phyloP scores from a whole-genome alignment of 2,113 vertebrate species.

The Tragelaphus strepsiceros region DNA sequence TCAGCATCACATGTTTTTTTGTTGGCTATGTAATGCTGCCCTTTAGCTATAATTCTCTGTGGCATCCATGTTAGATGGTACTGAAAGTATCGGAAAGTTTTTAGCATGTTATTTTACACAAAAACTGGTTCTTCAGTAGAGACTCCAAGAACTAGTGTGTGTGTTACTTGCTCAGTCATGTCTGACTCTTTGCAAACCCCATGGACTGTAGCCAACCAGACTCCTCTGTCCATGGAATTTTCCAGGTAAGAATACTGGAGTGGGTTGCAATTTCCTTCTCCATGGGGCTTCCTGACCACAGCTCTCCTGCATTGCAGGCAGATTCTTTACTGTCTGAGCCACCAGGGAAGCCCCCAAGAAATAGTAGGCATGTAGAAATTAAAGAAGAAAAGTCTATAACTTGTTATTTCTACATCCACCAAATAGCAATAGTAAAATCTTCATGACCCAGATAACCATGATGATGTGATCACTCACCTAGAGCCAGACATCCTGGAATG shows the following conservation, averaged over 20 bases:
- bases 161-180: neutral
- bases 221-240: neutral
- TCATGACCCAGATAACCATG: neutral
- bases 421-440: neutral
- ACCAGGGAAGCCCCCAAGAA: neutral
- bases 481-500: neutral
- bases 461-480: neutral
- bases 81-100: neutral
- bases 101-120: neutral
- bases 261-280: neutral
- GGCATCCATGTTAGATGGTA: neutral
- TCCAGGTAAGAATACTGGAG: neutral
- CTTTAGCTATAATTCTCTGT: neutral
- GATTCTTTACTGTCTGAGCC: neutral
- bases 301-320: neutral
- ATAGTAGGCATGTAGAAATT: neutral
- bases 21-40: neutral
- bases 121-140: neutral
- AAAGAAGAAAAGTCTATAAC: neutral
- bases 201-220: neutral
- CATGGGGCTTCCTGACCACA: neutral
- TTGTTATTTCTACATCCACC: neutral
- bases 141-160: neutral
- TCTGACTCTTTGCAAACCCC: neutral
- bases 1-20: neutral